Percentiles rank a stretch among this genome's conserved stretches.
These are phyloP conservation scores for Drosophila buzzatii DNA, from an alignment of 2,888 invertebrate genomes.

Conservation along the genomic window DNA sequence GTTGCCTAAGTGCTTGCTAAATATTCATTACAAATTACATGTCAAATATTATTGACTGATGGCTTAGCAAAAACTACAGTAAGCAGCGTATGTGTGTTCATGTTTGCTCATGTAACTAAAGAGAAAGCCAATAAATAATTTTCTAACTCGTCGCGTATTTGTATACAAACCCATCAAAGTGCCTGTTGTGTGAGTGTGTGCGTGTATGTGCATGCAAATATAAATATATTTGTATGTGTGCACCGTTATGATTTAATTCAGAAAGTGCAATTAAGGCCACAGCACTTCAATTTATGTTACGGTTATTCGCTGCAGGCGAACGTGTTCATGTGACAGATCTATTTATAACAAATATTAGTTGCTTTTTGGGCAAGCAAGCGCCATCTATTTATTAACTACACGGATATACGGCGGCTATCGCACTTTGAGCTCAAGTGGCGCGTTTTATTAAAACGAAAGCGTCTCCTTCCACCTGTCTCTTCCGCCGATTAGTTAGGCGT, in stretches of 20 bases:
- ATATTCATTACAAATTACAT: constrained; percentile 42
- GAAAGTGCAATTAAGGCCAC: constrained; percentile 41
- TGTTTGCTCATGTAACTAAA: constrained; percentile 21
- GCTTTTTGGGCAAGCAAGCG: constrained; percentile 12
- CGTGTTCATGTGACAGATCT: neutral
- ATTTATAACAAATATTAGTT: constrained; percentile 18
- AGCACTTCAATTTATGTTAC: constrained; percentile 29
- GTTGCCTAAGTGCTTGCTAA: constrained; percentile 30
- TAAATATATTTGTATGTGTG: constrained; percentile 2
- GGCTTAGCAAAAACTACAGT: constrained; percentile 14
- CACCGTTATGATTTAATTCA: constrained; percentile 41
- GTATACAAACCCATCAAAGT: constrained; percentile 18
- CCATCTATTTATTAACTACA: constrained; percentile 49
- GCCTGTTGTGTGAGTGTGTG: constrained; percentile 4
- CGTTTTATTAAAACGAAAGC: constrained; percentile 60
- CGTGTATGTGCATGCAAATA: neutral
- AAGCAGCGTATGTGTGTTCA: constrained; percentile 1
- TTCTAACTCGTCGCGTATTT: constrained; percentile 36
- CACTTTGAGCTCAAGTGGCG: constrained; percentile 69
- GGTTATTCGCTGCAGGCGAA: constrained; percentile 6
- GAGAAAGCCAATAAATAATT: constrained; percentile 53
- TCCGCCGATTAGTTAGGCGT: constrained; percentile 34
- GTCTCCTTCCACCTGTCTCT: neutral
- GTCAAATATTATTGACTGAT: constrained; percentile 29
- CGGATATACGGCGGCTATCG: constrained; percentile 42